These are phyloP conservation scores for Drosophila tanythrix DNA, from an alignment of 2,888 invertebrate genomes.

Conservation along the genomic window DNA sequence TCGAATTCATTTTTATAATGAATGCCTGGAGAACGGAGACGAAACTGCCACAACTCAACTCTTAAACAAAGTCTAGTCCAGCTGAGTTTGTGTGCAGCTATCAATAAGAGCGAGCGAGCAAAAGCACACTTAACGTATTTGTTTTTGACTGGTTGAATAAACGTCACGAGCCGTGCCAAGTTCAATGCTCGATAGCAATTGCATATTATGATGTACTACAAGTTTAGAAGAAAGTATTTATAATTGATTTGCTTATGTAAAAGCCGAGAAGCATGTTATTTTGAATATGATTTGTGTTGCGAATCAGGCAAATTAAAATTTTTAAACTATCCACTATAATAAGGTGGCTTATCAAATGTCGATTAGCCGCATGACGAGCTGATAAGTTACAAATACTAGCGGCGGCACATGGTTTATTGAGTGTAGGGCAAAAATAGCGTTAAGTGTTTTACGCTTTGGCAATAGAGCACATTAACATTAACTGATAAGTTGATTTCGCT, in stretches of 20 bases:
- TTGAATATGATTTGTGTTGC: conserved; percentile 8
- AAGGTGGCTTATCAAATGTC: conserved; percentile 39
- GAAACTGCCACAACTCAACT: not conserved
- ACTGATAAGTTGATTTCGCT: conserved; percentile 15
- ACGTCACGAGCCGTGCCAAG: conserved; percentile 42
- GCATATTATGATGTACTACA: conserved; percentile 26
- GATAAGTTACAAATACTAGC: conserved; percentile 23
- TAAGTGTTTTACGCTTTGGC: conserved; percentile 21
- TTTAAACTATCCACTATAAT: conserved; percentile 21
- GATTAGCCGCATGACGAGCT: conserved; percentile 13
- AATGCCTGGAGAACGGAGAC: not conserved
- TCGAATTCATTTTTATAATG: not conserved
- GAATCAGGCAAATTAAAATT: conserved; percentile 1
- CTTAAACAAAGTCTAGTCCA: not conserved
- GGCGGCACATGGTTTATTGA: not conserved
- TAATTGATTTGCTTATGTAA: not conserved
- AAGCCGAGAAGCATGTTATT: conserved; percentile 2
- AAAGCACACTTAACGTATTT: conserved; percentile 22
- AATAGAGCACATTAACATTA: conserved; percentile 3
- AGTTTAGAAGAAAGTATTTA: not conserved
- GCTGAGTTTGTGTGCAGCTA: conserved; percentile 10
- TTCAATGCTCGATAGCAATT: conserved; percentile 71
- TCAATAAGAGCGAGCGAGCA: conserved; percentile 15
- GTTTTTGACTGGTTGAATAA: conserved; percentile 12
- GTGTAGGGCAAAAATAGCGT: conserved; percentile 12